Evolutionary conservation across 2,113 vertebrate species (phyloP), one percentile per base, ranked within the genome.

Genomic region (Gambusia affinis): DNA sequence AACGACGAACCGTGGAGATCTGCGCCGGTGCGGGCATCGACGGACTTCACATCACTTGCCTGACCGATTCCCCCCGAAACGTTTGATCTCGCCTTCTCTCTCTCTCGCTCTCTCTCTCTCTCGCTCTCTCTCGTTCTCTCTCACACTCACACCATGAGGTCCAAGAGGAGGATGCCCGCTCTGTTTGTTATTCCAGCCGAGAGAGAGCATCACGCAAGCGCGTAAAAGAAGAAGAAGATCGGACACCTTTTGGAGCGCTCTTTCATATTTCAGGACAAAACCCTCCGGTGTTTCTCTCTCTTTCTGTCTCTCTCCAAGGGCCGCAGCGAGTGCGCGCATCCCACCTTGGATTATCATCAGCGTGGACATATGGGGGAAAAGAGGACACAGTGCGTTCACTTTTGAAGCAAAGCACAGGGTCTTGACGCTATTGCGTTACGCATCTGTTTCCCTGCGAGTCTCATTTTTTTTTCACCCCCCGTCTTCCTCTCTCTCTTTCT

Each of bases 381-480:
- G 84, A 87, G 85, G 88, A 89, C 82, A 77, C 73, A n/a, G 73
- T 75, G 89, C 90, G 83, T 90, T 88, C 86, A 89, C 86, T 88
- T 90, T 54, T 84, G 72, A 84, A 70, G 84, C 84, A 75, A 37
- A 81, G 87, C 81, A 78, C 81, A 65, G n/a, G 77, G 75, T 82
- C 88, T 75, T 72, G 88, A 81, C 81, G 88, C 88, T 91, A 73
- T 76, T 83, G 88, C 92, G 79, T 90, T 86, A 82, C 72, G 85
- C 82, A 86, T 90, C 78, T 80, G 79, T 91, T 82, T 73, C 63
- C 70, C 79, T 22, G 81, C 28, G 74, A 61, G 70, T 29, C 12
- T 12, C 12, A n/a, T n/a, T 35, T 17, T 24, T 51, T 14, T 0
- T 7, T 8, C 33, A 0, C 35, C 35, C 8, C 35, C 8, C 8